phyloP scores from a whole-genome alignment of 2,888 invertebrate species.

The Pseudanteris insignis region DNA sequence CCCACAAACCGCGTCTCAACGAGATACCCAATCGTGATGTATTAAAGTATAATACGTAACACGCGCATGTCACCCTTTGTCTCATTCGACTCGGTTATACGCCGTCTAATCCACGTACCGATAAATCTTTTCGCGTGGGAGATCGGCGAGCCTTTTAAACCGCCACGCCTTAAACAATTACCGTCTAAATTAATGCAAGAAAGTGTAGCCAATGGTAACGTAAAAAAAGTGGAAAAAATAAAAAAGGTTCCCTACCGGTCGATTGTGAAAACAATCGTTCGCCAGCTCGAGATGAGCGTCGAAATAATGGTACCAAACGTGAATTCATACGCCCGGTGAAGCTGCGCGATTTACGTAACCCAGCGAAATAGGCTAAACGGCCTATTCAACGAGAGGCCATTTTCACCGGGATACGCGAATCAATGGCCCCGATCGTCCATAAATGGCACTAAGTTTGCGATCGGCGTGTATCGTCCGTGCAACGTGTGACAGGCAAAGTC shows the following conservation, averaged over 20 bases:
- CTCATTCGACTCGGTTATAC: slow-evolving; percentile 39
- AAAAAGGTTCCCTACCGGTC: no score
- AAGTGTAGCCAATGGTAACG: no score
- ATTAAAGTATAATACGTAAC: slow-evolving; percentile 39
- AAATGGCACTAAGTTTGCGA: slow-evolving; percentile 6
- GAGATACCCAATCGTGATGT: background rate
- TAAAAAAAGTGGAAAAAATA: no score
- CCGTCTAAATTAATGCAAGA: slow-evolving; percentile 38
- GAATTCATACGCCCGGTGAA: no score
- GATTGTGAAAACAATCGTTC: no score
- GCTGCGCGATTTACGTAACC: no score
- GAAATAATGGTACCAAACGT: no score
- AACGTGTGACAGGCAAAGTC: slow-evolving; percentile 18
- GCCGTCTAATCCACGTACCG: slow-evolving; percentile 42
- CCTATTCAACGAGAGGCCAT: no score
- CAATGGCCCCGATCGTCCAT: slow-evolving; percentile 28
- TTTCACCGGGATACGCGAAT: slow-evolving; percentile 10
- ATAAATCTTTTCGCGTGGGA: slow-evolving; percentile 56
- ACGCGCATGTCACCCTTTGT: slow-evolving; percentile 36
- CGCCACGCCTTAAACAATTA: slow-evolving; percentile 61
- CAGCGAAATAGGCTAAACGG: no score
- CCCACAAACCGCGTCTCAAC: background rate
- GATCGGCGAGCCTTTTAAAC: slow-evolving; percentile 48
- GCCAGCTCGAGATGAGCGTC: no score
- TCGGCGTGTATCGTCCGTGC: slow-evolving; percentile 21